These are phyloP conservation scores for Sipha maydis DNA, from an alignment of 2,888 invertebrate species.

Conservation along the genomic window DNA sequence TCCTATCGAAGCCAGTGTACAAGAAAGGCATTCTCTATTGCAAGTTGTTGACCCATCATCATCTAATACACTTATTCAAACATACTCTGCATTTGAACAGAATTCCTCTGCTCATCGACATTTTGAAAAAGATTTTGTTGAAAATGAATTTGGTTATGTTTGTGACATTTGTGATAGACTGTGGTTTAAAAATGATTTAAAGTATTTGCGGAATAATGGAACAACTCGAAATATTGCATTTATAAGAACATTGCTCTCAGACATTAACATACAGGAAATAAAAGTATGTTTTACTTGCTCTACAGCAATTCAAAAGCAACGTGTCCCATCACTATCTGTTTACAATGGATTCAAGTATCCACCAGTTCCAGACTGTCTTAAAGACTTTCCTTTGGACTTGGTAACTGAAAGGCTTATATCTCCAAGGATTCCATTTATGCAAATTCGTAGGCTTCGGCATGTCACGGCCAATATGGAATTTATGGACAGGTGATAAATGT, in stretches of 20 bases:
- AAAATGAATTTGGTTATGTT: not conserved
- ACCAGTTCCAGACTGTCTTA: slow-evolving; percentile 57
- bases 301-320: slow-evolving; percentile 47
- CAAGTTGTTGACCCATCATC: too few species aligned
- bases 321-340: slow-evolving; percentile 60
- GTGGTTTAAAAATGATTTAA: slow-evolving; percentile 3
- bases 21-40: too few species aligned
- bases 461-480: slow-evolving; percentile 63
- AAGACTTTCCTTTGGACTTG: slow-evolving; percentile 49
- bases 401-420: slow-evolving; percentile 63
- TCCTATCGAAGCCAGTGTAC: too few species aligned
- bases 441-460: slow-evolving; percentile 60
- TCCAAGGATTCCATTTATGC: slow-evolving; percentile 63
- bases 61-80: too few species aligned
- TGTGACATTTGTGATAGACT: slow-evolving; percentile 1
- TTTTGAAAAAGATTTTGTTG: too few species aligned
- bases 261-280: not conserved
- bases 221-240: too few species aligned
- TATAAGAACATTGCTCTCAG: too few species aligned
- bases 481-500: slow-evolving; percentile 64
- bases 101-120: too few species aligned
- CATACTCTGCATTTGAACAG: too few species aligned
- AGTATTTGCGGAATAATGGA: too few species aligned
- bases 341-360: slow-evolving; percentile 63
- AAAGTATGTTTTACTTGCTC: slow-evolving; percentile 59